Base-by-base conservation (phyloP, 2,888 invertebrate genomes). In the Fragum sueziense region DNA sequence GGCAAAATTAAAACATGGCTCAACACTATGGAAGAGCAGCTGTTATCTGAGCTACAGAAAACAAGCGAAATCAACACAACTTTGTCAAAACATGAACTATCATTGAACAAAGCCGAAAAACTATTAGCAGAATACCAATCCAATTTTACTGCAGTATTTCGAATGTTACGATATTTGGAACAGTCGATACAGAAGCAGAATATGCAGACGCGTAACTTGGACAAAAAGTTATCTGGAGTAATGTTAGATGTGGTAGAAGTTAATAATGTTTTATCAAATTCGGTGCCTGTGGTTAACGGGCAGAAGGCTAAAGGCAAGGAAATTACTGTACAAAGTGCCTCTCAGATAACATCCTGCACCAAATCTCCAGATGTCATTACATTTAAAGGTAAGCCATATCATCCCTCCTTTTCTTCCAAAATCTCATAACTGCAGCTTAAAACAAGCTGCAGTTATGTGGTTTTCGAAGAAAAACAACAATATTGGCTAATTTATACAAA, bases 221-320 rank as follows among this genome's bases (percentile, higher is more conserved):
- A 92, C 79, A 87, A 89, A 72, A 92, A 92, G 82, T 78, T 92
- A 68, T 89, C 90, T 31, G 89, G 89, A 67, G 89, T 92, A 22
- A 90, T 92, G 85, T 81, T 92, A 70, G 91, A 92, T 70, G 89
- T 92, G 37, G 90, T 89, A 6, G 92, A 92, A 82, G 90, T 92
- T 14, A 91, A 89, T 80, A 89, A 89, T 68, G 87, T 90, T 41
- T 76, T 91, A 14, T 85, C 88, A 14, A 86, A 89, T 71, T 88
- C 88, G 68, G 79, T 86, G 14, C 82, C 89, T 1, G 77, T 78
- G 2, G 59, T 69, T 27, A 81, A 86, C 31, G 74, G 81, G 9
- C 84, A 83, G 22, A 84, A 83, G 27, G 71, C 76, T 20, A 90
- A 89, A 74, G 80, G 84, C 37, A 74, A 81, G 34, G 65, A 75